phyloP scores from a whole-genome alignment of 2,888 invertebrate species.

The Calephelis perditalis region DNA sequence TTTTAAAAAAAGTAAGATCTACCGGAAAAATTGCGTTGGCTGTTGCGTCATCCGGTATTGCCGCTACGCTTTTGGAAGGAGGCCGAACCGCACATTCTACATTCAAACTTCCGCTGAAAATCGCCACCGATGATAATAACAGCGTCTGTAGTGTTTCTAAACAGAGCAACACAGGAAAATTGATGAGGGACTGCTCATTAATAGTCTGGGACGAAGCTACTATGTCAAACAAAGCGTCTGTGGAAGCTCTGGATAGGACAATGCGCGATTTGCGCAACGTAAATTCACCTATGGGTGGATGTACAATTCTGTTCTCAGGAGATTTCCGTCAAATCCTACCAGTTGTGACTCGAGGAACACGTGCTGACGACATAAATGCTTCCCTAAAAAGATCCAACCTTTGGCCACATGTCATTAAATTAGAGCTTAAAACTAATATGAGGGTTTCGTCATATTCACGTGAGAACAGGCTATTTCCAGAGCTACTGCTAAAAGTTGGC shows the following conservation, averaged over 20 bases:
- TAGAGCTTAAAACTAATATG: constrained; percentile 30
- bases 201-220: constrained; percentile 35
- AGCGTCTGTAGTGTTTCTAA: constrained; percentile 35
- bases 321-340: constrained; percentile 35
- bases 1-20: constrained; percentile 27
- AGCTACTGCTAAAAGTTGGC: constrained; percentile 23
- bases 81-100: constrained; percentile 43
- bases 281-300: constrained; percentile 32
- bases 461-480: constrained; percentile 33
- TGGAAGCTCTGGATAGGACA: constrained; percentile 37
- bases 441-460: constrained; percentile 24
- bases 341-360: constrained; percentile 32
- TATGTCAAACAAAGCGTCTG: constrained; percentile 34
- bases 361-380: constrained; percentile 33
- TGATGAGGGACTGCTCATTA: constrained; percentile 34
- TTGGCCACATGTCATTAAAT: constrained; percentile 31
- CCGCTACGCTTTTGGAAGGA: constrained; percentile 43
- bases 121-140: constrained; percentile 31
- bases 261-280: constrained; percentile 34
- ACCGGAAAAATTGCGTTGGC: constrained; percentile 39
- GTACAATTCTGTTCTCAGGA: constrained; percentile 32
- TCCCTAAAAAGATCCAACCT: constrained; percentile 32
- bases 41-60: constrained; percentile 35
- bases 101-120: constrained; percentile 39
- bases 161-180: constrained; percentile 35